Conservation (phyloP, 2,113 vertebrate species). For the Potamarius usumacintae region DNA sequence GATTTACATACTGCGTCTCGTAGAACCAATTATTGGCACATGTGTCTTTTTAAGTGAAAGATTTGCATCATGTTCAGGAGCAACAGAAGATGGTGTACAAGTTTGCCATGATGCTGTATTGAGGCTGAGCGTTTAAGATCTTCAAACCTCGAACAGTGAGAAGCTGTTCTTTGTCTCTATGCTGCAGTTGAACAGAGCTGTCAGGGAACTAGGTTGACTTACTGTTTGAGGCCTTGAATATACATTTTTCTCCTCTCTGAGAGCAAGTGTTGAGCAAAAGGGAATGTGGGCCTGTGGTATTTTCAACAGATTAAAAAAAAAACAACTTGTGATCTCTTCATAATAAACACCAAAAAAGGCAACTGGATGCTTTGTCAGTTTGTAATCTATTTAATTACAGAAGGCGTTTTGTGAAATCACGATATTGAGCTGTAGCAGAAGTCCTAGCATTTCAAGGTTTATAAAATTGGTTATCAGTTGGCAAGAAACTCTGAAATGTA, state of each 20-base stretch:
- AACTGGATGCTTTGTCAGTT: no score
- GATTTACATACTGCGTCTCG: no score
- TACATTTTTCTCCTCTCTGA: no score
- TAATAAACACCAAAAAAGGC: no score
- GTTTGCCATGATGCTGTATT: slow-evolving; percentile 5
- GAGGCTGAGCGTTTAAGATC: background rate
- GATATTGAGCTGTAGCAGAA: no score
- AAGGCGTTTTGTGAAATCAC: no score
- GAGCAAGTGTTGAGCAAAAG: background rate
- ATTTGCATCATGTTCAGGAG: background rate
- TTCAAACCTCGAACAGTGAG: background rate
- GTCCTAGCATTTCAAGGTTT: no score
- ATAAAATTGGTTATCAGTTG: no score
- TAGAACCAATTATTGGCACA: fast-evolving
- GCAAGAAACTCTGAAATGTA: no score
- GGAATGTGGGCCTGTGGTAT: background rate
- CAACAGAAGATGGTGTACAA: background rate
- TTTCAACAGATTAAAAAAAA: background rate
- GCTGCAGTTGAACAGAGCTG: background rate
- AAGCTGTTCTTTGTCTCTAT: background rate
- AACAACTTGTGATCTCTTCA: no score
- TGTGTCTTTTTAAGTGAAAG: no score
- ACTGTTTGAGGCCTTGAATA: background rate
- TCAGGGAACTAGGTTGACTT: slow-evolving; percentile 22
- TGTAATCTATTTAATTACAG: no score